Evolutionary conservation across 2,797 vertebrate species (phyloP).

Genomic region (Characodon lateralis): DNA sequence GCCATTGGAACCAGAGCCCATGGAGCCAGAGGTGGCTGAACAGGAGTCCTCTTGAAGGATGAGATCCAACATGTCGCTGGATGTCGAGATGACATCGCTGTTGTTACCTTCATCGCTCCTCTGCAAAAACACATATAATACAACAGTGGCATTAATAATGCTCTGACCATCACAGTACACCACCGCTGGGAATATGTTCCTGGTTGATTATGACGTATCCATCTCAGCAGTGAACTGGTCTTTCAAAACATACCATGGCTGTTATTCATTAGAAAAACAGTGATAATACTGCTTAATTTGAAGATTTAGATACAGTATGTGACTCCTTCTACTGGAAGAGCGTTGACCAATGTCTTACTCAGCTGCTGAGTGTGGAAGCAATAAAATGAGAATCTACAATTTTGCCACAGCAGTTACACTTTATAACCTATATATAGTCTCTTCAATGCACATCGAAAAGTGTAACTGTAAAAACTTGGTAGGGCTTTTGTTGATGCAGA

Average conservation of each 20-base stretch:
- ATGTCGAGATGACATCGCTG: slow-evolving; percentile 86
- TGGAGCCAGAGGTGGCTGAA: slow-evolving; percentile 88
- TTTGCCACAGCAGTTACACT: background rate
- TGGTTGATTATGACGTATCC: slow-evolving; percentile 4
- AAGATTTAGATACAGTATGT: background rate
- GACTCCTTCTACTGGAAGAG: background rate
- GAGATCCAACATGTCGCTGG: slow-evolving; percentile 89
- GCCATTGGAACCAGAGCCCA: slow-evolving; percentile 87
- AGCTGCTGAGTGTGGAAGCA: background rate
- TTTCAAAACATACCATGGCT: background rate
- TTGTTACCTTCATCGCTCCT: slow-evolving; percentile 79
- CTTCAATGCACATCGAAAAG: background rate
- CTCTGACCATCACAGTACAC: background rate
- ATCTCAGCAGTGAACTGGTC: background rate
- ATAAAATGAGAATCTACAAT: background rate
- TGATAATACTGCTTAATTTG: background rate
- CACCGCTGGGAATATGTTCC: background rate
- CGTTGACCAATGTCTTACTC: background rate
- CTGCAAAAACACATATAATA: slow-evolving; percentile 52
- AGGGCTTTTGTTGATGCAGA: background rate
- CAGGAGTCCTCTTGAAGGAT: slow-evolving; percentile 88
- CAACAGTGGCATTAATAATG: slow-evolving; percentile 2
- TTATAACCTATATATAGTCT: background rate
- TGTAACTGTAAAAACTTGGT: background rate
- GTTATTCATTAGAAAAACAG: background rate